Conservation (phyloP, 2,888 invertebrate genomes). For the Dromius quadrimaculatus region DNA sequence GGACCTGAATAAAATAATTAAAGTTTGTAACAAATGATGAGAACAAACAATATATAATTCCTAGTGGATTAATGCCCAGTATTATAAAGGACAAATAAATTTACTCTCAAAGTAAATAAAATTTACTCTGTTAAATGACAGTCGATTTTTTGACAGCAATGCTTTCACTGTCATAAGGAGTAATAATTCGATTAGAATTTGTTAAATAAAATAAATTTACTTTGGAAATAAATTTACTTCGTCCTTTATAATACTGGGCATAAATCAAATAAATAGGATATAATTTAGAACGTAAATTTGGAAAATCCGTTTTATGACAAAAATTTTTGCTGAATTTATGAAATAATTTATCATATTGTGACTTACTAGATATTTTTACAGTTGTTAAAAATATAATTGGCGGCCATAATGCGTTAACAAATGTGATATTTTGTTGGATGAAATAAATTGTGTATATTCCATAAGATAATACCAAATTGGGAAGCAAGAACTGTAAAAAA, state of each 20-base stretch:
- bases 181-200: too few species aligned
- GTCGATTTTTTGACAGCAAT: too few species aligned
- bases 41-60: constrained; percentile 10
- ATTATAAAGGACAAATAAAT: too few species aligned
- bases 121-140: background rate
- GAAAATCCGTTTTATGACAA: constrained; percentile 22
- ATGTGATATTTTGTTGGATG: constrained; percentile 16
- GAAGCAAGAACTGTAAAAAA: constrained; percentile 40
- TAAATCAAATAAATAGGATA: constrained; percentile 21
- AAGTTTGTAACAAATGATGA: constrained; percentile 15
- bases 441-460: constrained; percentile 42
- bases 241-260: too few species aligned
- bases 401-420: constrained; percentile 30
- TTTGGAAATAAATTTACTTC: too few species aligned
- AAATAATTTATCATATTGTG: constrained; percentile 3
- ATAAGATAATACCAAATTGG: constrained; percentile 44
- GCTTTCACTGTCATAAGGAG: too few species aligned
- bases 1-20: constrained; percentile 40
- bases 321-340: background rate
- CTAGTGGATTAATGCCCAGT: too few species aligned
- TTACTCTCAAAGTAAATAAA: too few species aligned
- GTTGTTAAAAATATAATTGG: constrained; percentile 33
- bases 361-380: constrained; percentile 45
- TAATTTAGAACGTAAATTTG: constrained; percentile 25
- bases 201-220: too few species aligned